These are phyloP conservation scores for Acrocephalus arundinaceus DNA, from an alignment of 2,113 vertebrate genomes.

Conservation along the genomic window DNA sequence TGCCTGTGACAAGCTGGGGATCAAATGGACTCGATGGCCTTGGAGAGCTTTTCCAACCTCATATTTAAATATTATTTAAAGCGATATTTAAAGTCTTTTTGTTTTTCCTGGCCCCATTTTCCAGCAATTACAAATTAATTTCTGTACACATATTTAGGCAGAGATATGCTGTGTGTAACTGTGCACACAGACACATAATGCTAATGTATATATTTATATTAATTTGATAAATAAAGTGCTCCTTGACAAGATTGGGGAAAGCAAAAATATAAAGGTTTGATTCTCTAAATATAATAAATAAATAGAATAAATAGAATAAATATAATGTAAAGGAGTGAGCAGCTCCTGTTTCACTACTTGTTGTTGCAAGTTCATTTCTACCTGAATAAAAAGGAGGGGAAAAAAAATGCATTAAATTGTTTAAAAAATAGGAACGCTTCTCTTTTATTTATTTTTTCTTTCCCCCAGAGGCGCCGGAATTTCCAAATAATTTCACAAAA, in stretches of 20 bases:
- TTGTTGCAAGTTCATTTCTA: not conserved
- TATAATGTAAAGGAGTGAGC: not conserved
- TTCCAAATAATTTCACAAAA: conserved; percentile 40
- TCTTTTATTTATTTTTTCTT: not conserved
- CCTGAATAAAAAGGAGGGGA: not conserved
- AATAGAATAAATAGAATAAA: no score
- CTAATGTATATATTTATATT: no score
- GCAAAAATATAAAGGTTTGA: not conserved
- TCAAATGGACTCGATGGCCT: not conserved
- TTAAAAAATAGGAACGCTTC: not conserved
- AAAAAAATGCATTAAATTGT: not conserved
- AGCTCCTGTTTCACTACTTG: not conserved
- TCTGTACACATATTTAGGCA: accelerated
- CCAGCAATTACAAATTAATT: not conserved
- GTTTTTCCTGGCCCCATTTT: not conserved
- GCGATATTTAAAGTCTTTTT: not conserved
- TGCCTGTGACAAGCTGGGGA: not conserved
- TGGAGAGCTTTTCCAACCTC: not conserved
- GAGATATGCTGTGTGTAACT: not conserved
- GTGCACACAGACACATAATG: accelerated
- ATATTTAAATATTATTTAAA: not conserved
- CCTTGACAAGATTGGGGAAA: not conserved
- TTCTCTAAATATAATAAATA: not conserved
- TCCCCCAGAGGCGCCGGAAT: not conserved
- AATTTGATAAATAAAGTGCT: not conserved